Base-by-base conservation (phyloP, 2,888 invertebrate genomes). In the Lymantria dispar region DNA sequence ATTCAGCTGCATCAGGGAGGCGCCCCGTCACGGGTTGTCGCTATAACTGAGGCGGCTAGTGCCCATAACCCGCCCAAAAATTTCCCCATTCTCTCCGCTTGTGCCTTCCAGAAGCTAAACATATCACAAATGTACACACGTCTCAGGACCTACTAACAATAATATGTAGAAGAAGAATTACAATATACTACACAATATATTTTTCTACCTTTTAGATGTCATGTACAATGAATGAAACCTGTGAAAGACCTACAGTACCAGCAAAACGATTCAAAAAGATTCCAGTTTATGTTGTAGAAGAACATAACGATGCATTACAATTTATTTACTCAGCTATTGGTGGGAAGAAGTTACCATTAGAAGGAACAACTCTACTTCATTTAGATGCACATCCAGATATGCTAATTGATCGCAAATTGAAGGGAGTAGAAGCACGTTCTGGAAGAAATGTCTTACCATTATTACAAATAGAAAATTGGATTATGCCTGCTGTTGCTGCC, bases 341-440 rank as follows among this genome's bases (percentile, higher is more conserved):
- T 43, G 95, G 95, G 1, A 96, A 96, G 72, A 95, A 95, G 80
- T 90, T 98, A 54, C 97, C 97, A 0, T 83, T 97, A 47, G 92
- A 94, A 74, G 94, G 94, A 43, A 95, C 95, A 49, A 93, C 94
- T 0, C 87, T 98, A 50, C 84, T 98, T 33, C 98, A 98, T 80
- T 94, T 98, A 63, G 98, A 98, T 82, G 96, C 98, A 0, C 98
- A 98, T 87, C 98, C 98, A 7, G 98, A 98, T 76, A 94, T 98
- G 94, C 93, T 97, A 12, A 93, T 98, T 65, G 96, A 97, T 38
- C 93, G 94, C 60, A 92, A 94, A 60, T 93, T 98, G 91, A 92
- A 93, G 52, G 95, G 97, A 8, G 94, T 94, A 54, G 93, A 92
- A 42, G 95, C 93, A 37, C 95, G 97, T 10, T 95, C 93, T 68